These are phyloP conservation scores for Venturia canescens DNA, from an alignment of 1,140 invertebrate species.

Conservation along the genomic window DNA sequence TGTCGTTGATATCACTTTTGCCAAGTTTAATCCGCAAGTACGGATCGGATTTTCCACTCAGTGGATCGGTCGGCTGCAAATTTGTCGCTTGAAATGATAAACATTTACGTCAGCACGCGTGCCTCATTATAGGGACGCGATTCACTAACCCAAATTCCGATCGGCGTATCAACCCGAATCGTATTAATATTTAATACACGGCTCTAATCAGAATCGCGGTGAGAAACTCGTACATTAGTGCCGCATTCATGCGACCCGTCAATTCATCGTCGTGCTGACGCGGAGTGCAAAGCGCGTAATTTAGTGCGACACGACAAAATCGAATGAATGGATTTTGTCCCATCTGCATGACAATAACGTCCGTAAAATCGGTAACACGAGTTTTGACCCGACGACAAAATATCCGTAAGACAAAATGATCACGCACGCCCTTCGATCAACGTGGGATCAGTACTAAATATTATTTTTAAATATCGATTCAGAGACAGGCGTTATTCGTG, in stretches of 20 bases:
- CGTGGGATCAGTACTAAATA: too few species aligned
- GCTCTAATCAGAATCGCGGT: background rate
- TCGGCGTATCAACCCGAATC: background rate
- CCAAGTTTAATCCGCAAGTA: slow-evolving; percentile 86
- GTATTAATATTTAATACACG: slow-evolving; percentile 18
- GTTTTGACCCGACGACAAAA: too few species aligned
- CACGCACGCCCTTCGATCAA: too few species aligned
- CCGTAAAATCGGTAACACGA: too few species aligned
- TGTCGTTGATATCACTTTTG: slow-evolving; percentile 82
- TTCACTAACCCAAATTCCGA: slow-evolving; percentile 26
- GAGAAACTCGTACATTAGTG: background rate
- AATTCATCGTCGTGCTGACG: slow-evolving; percentile 21
- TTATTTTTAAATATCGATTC: too few species aligned
- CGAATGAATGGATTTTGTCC: slow-evolving; percentile 11
- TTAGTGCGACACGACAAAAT: background rate
- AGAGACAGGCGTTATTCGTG: too few species aligned
- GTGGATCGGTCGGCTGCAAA: slow-evolving; percentile 84
- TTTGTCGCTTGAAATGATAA: slow-evolving; percentile 76
- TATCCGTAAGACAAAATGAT: too few species aligned
- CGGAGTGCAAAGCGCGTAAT: background rate
- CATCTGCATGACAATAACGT: too few species aligned
- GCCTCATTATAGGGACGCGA: background rate
- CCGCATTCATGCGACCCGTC: slow-evolving; percentile 13
- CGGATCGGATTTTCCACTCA: slow-evolving; percentile 87
- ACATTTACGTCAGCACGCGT: slow-evolving; percentile 14